Conservation (phyloP, 2,113 vertebrate genomes). For the Gymnogyps californianus region DNA sequence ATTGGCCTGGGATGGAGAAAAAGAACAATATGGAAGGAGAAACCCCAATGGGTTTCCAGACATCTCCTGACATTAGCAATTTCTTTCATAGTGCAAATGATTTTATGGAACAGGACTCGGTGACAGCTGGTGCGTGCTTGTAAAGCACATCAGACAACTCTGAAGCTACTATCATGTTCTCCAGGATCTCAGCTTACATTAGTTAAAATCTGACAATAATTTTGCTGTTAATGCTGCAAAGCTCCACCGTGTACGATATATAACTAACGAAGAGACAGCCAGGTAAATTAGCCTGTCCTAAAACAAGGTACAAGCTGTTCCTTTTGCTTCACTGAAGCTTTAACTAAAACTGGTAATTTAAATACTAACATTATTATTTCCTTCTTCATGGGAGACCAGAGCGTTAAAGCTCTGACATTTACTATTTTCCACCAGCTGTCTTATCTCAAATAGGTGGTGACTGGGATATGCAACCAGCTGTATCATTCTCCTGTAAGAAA, state of each 20-base stretch:
- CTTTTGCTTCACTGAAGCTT: neutral
- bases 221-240: neutral
- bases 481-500: neutral
- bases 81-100: neutral
- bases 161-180: neutral
- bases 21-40: neutral
- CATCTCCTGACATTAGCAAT: neutral
- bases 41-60: neutral
- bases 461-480: neutral
- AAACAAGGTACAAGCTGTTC: neutral
- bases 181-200: neutral
- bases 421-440: slow-evolving; percentile 1
- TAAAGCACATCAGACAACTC: neutral
- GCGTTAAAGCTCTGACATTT: neutral
- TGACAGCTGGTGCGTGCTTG: neutral
- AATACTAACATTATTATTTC: neutral
- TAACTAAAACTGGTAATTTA: neutral
- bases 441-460: neutral
- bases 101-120: neutral
- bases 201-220: neutral
- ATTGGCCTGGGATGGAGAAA: neutral
- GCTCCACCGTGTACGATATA: neutral
- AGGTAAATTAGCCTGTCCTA: neutral
- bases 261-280: neutral
- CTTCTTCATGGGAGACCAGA: neutral